Evolutionary conservation across 1,140 invertebrate species (phyloP).

Genomic region (Melanaphis sacchari): DNA sequence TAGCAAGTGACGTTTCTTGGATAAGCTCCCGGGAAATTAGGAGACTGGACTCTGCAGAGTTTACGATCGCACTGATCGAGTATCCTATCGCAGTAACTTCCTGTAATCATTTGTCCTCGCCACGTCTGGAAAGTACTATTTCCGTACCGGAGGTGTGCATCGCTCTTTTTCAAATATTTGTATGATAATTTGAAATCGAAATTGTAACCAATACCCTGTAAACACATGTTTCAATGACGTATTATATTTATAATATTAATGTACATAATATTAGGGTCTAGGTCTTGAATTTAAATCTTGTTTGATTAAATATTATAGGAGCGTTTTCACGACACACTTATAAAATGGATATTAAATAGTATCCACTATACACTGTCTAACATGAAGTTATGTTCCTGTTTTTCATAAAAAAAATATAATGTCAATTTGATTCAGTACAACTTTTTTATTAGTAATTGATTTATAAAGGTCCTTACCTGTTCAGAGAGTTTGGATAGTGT

Average conservation of each 20-base stretch:
- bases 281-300: background rate
- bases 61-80: constrained; percentile 73
- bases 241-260: background rate
- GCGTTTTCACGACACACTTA: background rate
- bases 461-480: constrained; percentile 68
- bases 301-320: background rate
- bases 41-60: constrained; percentile 78
- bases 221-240: constrained; percentile 59
- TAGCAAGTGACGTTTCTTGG: constrained; percentile 84
- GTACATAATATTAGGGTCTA: background rate
- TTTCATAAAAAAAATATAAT: background rate
- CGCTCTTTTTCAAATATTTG: constrained; percentile 78
- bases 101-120: constrained; percentile 74
- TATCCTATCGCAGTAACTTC: constrained; percentile 80
- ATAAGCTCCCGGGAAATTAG: constrained; percentile 86
- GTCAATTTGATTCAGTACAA: background rate
- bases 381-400: background rate
- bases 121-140: constrained; percentile 74
- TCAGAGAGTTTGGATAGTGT: constrained; percentile 74
- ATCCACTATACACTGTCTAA: background rate
- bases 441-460: background rate
- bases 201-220: constrained; percentile 77
- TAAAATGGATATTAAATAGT: no score
- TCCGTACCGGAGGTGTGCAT: constrained; percentile 78
- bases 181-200: constrained; percentile 85